Conservation (phyloP, 2,888 invertebrate genomes). For the Acrobasis consociella region DNA sequence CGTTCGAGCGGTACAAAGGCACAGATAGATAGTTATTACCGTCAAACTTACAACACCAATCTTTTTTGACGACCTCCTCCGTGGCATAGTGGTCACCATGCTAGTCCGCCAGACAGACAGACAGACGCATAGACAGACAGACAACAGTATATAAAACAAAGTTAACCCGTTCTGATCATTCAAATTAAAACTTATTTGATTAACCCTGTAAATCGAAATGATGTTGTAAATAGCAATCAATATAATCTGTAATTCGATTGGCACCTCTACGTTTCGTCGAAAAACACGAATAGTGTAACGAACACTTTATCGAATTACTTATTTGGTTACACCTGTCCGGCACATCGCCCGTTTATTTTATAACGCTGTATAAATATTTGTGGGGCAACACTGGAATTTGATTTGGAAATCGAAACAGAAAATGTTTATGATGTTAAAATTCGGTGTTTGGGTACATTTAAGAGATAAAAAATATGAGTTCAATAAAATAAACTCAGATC, state of each 20-base stretch:
- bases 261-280: not conserved
- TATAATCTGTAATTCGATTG: constrained; percentile 4
- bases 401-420: not conserved
- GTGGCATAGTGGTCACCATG: too few species aligned
- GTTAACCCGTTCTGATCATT: not conserved
- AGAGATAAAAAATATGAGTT: too few species aligned
- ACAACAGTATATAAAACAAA: too few species aligned
- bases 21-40: too few species aligned
- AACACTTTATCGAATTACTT: constrained; percentile 17
- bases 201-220: not conserved
- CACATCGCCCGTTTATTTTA: constrained; percentile 5
- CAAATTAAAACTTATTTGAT: not conserved
- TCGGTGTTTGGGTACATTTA: too few species aligned
- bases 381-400: not conserved
- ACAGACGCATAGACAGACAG: too few species aligned
- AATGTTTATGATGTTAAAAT: not conserved
- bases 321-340: constrained; percentile 14
- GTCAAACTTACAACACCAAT: too few species aligned
- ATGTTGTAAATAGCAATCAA: constrained; percentile 7
- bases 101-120: too few species aligned
- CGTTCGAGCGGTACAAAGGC: too few species aligned
- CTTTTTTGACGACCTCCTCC: too few species aligned
- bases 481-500: too few species aligned
- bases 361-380: not conserved
- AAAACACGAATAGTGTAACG: constrained; percentile 14